These are phyloP conservation scores for Eilema caniola DNA, from an alignment of 2,888 invertebrate species.

Conservation along the genomic window DNA sequence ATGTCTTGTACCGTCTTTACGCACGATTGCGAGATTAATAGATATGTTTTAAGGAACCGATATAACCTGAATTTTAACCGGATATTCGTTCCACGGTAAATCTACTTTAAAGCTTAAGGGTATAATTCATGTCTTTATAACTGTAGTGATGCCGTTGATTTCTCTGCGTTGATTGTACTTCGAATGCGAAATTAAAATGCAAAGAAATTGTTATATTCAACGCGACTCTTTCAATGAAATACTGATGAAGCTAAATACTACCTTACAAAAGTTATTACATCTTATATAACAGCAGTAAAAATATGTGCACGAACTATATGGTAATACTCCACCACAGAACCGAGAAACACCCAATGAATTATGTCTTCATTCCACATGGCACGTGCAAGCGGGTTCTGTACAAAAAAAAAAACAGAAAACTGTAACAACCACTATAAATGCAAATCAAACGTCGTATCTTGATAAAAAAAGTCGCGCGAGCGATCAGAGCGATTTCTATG, in stretches of 20 bases:
- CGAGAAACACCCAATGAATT: conserved; percentile 33
- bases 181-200: neutral
- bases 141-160: neutral
- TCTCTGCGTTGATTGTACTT: no score
- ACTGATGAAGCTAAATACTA: neutral
- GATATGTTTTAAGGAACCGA: no score
- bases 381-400: conserved; percentile 40
- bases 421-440: conserved; percentile 44
- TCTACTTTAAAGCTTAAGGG: no score
- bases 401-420: no score
- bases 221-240: neutral
- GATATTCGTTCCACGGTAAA: no score
- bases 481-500: conserved; percentile 21
- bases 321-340: conserved; percentile 9
- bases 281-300: neutral
- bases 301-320: neutral
- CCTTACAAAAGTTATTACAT: neutral
- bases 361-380: conserved; percentile 33
- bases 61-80: no score
- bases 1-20: no score
- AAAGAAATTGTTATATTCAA: neutral
- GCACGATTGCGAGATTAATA: no score
- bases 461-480: conserved; percentile 43
- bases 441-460: conserved; percentile 44
- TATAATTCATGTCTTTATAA: no score